Evolutionary conservation across 2,113 vertebrate species (phyloP).

Genomic region (Thomomys bottae): DNA sequence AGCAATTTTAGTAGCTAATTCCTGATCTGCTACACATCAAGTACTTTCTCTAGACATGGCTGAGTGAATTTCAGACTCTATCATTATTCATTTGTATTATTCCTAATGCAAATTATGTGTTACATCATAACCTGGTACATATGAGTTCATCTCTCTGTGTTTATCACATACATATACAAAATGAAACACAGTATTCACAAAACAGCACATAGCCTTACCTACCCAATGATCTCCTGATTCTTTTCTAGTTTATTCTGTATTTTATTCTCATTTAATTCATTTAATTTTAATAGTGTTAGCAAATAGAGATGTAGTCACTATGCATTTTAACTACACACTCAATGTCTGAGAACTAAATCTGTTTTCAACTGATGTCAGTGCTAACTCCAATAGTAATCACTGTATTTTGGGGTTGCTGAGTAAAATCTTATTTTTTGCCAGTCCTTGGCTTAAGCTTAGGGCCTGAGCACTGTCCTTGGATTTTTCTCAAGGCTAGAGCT

Average conservation of each 20-base stretch:
- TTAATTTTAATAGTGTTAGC: not conserved
- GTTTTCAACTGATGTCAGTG: not conserved
- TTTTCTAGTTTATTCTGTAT: not conserved
- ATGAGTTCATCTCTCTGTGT: not conserved
- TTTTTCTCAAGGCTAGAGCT: too few relatives aligned
- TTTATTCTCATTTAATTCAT: not conserved
- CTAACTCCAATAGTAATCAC: not conserved
- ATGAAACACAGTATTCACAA: not conserved
- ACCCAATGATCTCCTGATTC: not conserved
- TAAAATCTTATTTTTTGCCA: slow-evolving; percentile 40
- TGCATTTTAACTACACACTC: not conserved
- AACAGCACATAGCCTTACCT: not conserved
- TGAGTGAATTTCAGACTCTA: not conserved
- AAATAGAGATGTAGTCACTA: not conserved
- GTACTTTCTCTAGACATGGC: not conserved
- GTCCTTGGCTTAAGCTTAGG: too few relatives aligned
- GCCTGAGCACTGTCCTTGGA: too few relatives aligned
- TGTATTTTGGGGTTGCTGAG: not conserved
- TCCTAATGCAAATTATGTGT: not conserved
- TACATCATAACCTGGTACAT: not conserved
- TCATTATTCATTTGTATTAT: not conserved
- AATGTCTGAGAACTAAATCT: not conserved
- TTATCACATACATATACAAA: not conserved
- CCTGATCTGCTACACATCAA: not conserved
- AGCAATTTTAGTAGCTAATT: not conserved